Evolutionary conservation across 2,113 vertebrate genomes (phyloP), one percentile per base, ranked within the genome.

Genomic region (Hippolais icterina): DNA sequence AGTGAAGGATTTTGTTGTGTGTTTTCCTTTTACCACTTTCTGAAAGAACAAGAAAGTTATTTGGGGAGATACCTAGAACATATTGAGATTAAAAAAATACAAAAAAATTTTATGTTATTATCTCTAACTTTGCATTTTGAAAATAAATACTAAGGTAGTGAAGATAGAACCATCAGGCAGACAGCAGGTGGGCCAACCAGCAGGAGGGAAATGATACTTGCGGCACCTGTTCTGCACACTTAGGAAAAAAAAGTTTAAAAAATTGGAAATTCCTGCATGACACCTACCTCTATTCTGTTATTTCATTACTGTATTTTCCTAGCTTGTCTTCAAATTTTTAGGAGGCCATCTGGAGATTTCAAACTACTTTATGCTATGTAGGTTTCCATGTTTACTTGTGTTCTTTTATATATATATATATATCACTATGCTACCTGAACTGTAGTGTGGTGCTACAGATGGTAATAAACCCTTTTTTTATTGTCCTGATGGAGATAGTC

Each of bases 141-240:
- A 94, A 94, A 83, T 76, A 95, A 96, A 94, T 87, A 87, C 54
- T 77, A 31, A 74, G 89, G 56, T 59, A 77, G 88, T 74, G 59
- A 92, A 53, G 72, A 83, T 52, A 77, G 79, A 87, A 86, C 71
- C 83, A 93, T 94, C 94, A 97, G 96, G 94, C 88, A 94, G 92
- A 94, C 94, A 96, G 96, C 96, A 96, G 95, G 96, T 95, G 96
- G 95, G 95, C 95, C 88, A 80, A 47, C 71, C 95, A 96, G 96
- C 95, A 86, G 95, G 95, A 93, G 92, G 76, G 86, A 92, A 96
- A 96, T 92, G 86, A 92, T 92, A 80, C 79, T 94, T 95, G 75
- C 71, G 56, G 83, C 95, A 96, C 94, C 96, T 97, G 96, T 59
- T 96, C 92, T 63, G 59, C 39, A 77, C 54, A 61, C 72, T 95